Conservation (phyloP, 1,140 invertebrate species). For the Scaptomyza montana region DNA sequence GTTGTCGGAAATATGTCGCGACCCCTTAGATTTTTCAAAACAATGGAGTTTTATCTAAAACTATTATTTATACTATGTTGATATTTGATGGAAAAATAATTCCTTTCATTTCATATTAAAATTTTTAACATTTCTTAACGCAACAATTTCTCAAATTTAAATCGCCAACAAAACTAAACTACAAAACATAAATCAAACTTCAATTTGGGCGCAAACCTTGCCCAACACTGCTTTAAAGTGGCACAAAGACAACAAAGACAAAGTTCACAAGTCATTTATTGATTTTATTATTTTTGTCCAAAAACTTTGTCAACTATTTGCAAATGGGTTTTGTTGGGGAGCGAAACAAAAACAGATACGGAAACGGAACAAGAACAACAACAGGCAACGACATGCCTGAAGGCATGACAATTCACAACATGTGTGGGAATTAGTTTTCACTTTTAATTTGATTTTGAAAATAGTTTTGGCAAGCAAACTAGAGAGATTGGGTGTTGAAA, state of each 20-base stretch:
- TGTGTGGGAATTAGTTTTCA: constrained; percentile 46
- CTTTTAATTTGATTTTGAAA: constrained; percentile 69
- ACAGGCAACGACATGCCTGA: neutral
- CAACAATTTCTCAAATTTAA: neutral
- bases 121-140: too few relatives aligned
- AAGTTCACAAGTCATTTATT: constrained; percentile 62
- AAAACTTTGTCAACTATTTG: constrained; percentile 59
- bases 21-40: too few relatives aligned
- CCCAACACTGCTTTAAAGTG: constrained; percentile 42
- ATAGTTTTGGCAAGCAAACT: constrained; percentile 41
- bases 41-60: too few relatives aligned
- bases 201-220: constrained; percentile 19
- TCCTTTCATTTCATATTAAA: too few relatives aligned
- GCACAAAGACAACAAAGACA: constrained; percentile 21
- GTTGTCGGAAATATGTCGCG: too few relatives aligned
- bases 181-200: constrained; percentile 45
- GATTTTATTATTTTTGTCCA: constrained; percentile 56
- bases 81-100: too few relatives aligned
- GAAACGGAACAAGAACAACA: constrained; percentile 2
- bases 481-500: neutral
- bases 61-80: too few relatives aligned
- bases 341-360: constrained; percentile 16
- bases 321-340: too few relatives aligned
- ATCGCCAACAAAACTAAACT: constrained; percentile 26
- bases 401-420: constrained; percentile 44